Evolutionary conservation across 2,888 invertebrate species (phyloP).

Genomic region (Sclerodermus sp.): DNA sequence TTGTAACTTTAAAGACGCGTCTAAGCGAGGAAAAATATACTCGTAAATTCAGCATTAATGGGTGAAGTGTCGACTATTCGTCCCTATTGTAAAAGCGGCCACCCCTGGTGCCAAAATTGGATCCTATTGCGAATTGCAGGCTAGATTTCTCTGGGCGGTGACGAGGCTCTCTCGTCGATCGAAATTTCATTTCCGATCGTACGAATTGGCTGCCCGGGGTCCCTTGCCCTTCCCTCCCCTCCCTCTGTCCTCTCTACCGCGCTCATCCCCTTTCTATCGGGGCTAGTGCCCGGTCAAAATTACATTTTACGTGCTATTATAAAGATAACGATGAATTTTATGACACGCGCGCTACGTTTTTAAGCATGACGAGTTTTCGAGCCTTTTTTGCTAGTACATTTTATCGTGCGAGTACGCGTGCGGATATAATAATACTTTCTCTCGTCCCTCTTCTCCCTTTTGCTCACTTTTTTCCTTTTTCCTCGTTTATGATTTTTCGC

Average conservation of each 20-base stretch:
- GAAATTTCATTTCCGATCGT: slow-evolving; percentile 52
- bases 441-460: too few species aligned
- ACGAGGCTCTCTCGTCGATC: slow-evolving; percentile 46
- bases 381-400: too few species aligned
- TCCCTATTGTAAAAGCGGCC: slow-evolving; percentile 1
- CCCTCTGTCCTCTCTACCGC: slow-evolving; percentile 9
- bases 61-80: neutral
- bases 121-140: slow-evolving; percentile 44
- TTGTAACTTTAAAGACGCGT: too few species aligned
- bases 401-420: too few species aligned
- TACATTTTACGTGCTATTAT: slow-evolving; percentile 4
- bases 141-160: slow-evolving; percentile 47
- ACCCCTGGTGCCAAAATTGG: slow-evolving; percentile 27
- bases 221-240: slow-evolving; percentile 7
- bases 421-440: too few species aligned
- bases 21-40: too few species aligned
- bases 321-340: slow-evolving; percentile 1
- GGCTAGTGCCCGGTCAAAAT: neutral
- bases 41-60: too few species aligned
- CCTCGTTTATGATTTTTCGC: too few species aligned
- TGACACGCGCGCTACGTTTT: neutral
- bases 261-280: slow-evolving; percentile 3
- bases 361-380: too few species aligned
- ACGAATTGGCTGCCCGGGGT: slow-evolving; percentile 38
- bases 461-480: too few species aligned